phyloP scores from a whole-genome alignment of 1,140 invertebrate genomes.

The Archivesica marissinica region DNA sequence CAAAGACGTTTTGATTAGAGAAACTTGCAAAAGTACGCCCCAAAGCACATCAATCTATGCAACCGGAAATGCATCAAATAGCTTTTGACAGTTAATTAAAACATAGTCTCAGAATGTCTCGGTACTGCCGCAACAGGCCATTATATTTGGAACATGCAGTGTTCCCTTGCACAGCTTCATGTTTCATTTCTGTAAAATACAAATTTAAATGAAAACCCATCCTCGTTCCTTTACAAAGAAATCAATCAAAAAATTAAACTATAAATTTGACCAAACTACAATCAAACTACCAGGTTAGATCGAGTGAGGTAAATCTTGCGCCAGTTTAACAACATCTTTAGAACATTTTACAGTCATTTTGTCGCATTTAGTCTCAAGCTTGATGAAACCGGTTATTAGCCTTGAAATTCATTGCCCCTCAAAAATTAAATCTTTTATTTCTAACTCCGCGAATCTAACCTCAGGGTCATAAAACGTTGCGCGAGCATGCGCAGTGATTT shows the following conservation, averaged over 20 bases:
- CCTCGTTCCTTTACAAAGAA: neutral
- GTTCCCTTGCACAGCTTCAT: constrained; percentile 4
- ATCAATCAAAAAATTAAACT: constrained; percentile 37
- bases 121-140: neutral
- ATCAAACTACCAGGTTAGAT: constrained; percentile 20
- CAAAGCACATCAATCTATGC: constrained; percentile 18
- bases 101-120: neutral
- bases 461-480: constrained; percentile 39
- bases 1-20: no score
- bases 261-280: constrained; percentile 50
- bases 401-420: constrained; percentile 56
- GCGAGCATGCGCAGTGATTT: constrained; percentile 13
- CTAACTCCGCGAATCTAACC: constrained; percentile 20
- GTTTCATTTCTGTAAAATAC: constrained; percentile 43
- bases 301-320: constrained; percentile 39
- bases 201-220: constrained; percentile 20
- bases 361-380: constrained; percentile 24
- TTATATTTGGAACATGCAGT: constrained; percentile 12
- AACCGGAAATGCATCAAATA: constrained; percentile 38
- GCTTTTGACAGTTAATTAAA: constrained; percentile 40
- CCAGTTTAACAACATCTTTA: constrained; percentile 36
- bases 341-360: constrained; percentile 52
- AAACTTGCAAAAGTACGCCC: neutral
- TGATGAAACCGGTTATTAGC: constrained; percentile 44
- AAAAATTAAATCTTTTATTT: constrained; percentile 57